Conservation (phyloP, 53 echinoderm and acorn worm genomes). For the Holothuria scabra region DNA sequence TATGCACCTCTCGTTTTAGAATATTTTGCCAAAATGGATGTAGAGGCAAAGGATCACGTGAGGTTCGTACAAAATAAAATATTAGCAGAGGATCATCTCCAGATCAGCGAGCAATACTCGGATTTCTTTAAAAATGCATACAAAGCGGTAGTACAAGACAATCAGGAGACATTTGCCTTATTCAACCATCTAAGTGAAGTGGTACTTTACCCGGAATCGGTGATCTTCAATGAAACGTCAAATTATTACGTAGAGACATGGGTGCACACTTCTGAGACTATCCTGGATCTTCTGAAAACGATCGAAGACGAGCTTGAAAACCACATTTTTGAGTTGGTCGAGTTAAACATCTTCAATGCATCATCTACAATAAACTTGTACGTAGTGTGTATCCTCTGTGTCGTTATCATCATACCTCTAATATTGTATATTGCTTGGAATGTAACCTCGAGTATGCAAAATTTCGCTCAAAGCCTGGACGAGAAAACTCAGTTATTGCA, state of each 20-base stretch:
- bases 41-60: slow-evolving; percentile 40
- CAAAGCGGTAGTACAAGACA: slow-evolving; percentile 4
- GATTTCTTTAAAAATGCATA: background rate
- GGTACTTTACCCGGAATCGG: slow-evolving; percentile 29
- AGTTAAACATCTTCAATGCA: background rate
- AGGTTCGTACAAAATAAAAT: slow-evolving; percentile 53
- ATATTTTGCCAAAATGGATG: slow-evolving; percentile 47
- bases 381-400: slow-evolving; percentile 12
- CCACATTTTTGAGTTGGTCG: slow-evolving; percentile 40
- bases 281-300: slow-evolving; percentile 47
- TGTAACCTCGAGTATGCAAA: slow-evolving; percentile 63
- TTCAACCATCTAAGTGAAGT: slow-evolving; percentile 38
- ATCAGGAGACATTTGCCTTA: background rate
- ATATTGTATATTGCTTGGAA: slow-evolving; percentile 60
- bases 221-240: slow-evolving; percentile 9
- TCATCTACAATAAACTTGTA: background rate
- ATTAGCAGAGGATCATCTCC: slow-evolving; percentile 58
- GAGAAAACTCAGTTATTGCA: slow-evolving; percentile 70
- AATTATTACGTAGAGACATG: slow-evolving; percentile 33
- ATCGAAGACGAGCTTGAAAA: slow-evolving; percentile 44
- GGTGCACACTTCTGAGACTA: slow-evolving; percentile 51
- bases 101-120: slow-evolving; percentile 9
- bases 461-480: slow-evolving; percentile 58
- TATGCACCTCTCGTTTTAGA: slow-evolving; percentile 64
- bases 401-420: slow-evolving; percentile 57